Evolutionary conservation across 64 coral and sea anemone species (phyloP), one percentile per base, ranked within the genome.

Genomic region (Montipora efflorescens): DNA sequence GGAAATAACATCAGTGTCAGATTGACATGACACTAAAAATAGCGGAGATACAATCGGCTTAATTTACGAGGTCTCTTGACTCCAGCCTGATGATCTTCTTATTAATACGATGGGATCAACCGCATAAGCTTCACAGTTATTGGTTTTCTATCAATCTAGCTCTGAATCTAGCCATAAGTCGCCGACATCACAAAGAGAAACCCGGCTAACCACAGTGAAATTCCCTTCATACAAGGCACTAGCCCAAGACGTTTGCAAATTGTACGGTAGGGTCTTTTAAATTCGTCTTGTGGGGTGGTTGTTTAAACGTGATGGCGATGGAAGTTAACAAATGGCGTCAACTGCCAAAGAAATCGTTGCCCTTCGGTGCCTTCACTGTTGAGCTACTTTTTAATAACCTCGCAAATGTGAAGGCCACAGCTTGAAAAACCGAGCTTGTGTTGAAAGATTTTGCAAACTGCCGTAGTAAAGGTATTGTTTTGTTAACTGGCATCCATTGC

Each of bases 1-100:
- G 82, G 82, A 86, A 86, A 66, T 72, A 44, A 72, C 45, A 86
- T 50, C 47, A 71, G 48, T 86, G 66, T 86, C 64, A 86, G 21
- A 22, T 47, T 86, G 82, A 86, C 82, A 72, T 50, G 62, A 71
- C 28, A 5, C 82, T 86, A 86, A 71, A 86, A 86, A 86, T 86
- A 86, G 82, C 43, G 66, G 67, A 3, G 45, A 73, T 70, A 47
- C 19, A 43, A 86, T 86, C 82, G 82, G 45, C 68, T 71, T 71
- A 71, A 71, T 86, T 86, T 71, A 86, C 82, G 12, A 18, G 51
- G 67, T 72, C 61, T 16, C 28, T 86, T 86, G 82, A 73, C 62
- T 8, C 19, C 12, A n/a, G 66, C 15, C 48, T 72, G 82, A 86
- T 86, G 19, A 72, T 43, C 51, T 36, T 14, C 62, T 22, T 36